Percentiles rank a stretch among this genome's conserved stretches.
Conservation (phyloP, 2,888 invertebrate species). For the Celastrina argiolus region DNA sequence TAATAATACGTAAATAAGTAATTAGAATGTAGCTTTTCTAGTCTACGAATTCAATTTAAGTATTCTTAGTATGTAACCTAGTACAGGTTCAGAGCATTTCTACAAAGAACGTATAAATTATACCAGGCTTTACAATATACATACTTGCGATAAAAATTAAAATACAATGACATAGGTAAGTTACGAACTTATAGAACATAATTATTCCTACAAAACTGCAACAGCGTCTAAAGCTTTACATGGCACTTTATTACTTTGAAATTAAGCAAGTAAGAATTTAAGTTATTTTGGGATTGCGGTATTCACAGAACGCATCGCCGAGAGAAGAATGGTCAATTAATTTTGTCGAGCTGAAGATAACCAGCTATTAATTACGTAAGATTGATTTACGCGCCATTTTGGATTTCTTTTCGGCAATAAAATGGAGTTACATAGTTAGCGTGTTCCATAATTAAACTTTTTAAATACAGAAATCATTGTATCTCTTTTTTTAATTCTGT, state of each 20-base stretch:
- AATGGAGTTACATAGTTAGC: not conserved
- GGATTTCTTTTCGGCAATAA: slow-evolving; percentile 12
- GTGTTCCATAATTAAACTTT: not conserved
- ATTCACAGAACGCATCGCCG: slow-evolving; percentile 15
- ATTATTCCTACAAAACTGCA: too few relatives aligned
- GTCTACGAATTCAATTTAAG: too few relatives aligned
- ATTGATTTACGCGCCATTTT: slow-evolving; percentile 19
- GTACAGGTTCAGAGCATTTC: too few relatives aligned
- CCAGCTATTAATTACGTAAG: slow-evolving; percentile 19
- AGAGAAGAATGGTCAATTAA: slow-evolving; percentile 18
- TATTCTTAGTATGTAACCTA: too few relatives aligned
- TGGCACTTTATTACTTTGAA: not conserved
- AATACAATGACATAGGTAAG: too few relatives aligned
- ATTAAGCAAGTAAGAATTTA: slow-evolving; percentile 12
- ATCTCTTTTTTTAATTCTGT: not conserved
- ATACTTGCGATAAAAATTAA: too few relatives aligned
- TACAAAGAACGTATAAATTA: too few relatives aligned
- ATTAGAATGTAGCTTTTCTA: too few relatives aligned
- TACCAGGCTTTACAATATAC: too few relatives aligned
- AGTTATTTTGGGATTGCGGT: slow-evolving; percentile 12
- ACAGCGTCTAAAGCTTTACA: not conserved
- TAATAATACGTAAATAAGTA: too few relatives aligned
- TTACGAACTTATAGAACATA: too few relatives aligned
- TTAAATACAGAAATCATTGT: not conserved
- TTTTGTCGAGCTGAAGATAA: slow-evolving; percentile 13